These are phyloP conservation scores for Mus caroli DNA, from an alignment of 2,797 vertebrate species.

Conservation along the genomic window DNA sequence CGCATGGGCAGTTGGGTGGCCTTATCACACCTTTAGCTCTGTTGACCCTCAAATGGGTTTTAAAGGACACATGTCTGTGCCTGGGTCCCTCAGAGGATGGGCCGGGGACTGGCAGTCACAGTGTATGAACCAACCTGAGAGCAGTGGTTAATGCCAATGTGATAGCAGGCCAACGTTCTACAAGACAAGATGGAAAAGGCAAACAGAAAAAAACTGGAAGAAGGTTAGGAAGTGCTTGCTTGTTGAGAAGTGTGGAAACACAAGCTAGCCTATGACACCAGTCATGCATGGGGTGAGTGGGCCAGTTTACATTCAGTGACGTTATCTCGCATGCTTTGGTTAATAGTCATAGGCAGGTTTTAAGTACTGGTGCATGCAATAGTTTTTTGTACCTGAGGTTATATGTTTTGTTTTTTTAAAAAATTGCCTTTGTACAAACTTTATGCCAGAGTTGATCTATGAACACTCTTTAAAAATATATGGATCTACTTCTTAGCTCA, in stretches of 20 bases:
- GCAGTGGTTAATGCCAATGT: constrained; percentile 54
- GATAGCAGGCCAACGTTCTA: constrained; percentile 30
- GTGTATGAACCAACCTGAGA: constrained; percentile 64
- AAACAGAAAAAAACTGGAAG: constrained; percentile 70
- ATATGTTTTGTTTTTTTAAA: constrained; percentile 73
- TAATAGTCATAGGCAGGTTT: constrained; percentile 81
- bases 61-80: background rate
- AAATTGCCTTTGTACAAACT: constrained; percentile 84
- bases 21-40: constrained; percentile 35
- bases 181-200: constrained; percentile 57
- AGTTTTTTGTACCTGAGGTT: constrained; percentile 85
- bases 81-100: constrained; percentile 13
- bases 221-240: constrained; percentile 53
- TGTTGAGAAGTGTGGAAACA: constrained; percentile 68
- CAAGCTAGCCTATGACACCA: constrained; percentile 72
- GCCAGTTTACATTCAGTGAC: constrained; percentile 80
- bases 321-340: constrained; percentile 87
- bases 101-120: background rate
- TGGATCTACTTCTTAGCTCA: constrained; percentile 77
- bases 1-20: background rate
- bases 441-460: constrained; percentile 80
- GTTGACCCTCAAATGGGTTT: constrained; percentile 12
- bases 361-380: constrained; percentile 87
- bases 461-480: constrained; percentile 81
- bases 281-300: constrained; percentile 84